Evolutionary conservation across 1,140 invertebrate species (phyloP), one percentile per base, ranked within the genome.

Genomic region (Aleiodes sp.): DNA sequence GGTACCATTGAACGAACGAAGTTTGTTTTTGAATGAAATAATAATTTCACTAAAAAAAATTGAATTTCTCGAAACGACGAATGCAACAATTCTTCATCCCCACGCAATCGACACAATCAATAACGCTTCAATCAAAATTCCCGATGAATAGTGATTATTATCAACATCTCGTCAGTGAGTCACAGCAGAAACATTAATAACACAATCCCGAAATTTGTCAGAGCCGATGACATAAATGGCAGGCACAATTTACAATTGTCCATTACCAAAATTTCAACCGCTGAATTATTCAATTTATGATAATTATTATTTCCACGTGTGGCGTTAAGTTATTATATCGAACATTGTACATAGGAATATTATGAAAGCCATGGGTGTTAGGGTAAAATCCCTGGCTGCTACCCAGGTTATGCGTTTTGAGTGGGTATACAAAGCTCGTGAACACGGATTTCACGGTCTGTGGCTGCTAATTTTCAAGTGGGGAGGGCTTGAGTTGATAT

Each of bases 361-460:
- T 52, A 52, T 52, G 46, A 24, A 52, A 21, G 46, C 21, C 46
- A 7, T 8, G 46, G 46, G 46, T 21, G 46, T 52, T 52, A 52
- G 46, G 46, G n/a, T n/a, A 52, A 52, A 52, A 46, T 52, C 46
- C 46, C 46, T 19, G 16, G 46, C 21, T 24, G 46, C 46, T 52
- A 24, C 21, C 21, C 46, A 21, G 46, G 46, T n/a, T n/a, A n/a
- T n/a, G 46, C 46, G 21, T 52, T 52, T 24, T 16, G 19, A 16
- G 16, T 16, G 26, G 46, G 46, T 52, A 52, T 52, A 21, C n/a
- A n/a, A n/a, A 52, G 46, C 46, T 21, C 26, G 46, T 52, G 46
- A 52, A 52, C 46, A 21, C 46, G 26, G 46, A 52, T 52, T 52
- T 52, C 46, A 52, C 46, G 46, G 46, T 52, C 46, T 52, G 46